Evolutionary conservation across 2,797 vertebrate species (phyloP), one percentile per base, ranked within the genome.

Genomic region (Muscicapa comitata): DNA sequence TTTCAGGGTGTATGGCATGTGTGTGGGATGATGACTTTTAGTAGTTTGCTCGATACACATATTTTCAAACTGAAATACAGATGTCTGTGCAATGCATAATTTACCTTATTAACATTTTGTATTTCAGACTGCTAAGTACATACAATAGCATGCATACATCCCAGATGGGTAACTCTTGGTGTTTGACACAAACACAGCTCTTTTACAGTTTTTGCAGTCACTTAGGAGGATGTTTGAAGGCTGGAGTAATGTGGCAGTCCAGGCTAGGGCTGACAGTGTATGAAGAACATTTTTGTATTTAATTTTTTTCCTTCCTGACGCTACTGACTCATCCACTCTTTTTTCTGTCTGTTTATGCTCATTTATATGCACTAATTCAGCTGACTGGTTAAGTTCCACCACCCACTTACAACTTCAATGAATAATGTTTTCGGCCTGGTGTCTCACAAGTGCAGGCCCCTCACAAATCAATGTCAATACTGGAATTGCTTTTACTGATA

Each of bases 401-500:
- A 87, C 91, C 84, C 83, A 89, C 90, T 94, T 91, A 92, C 43
- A 85, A 72, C 38, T 74, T 71, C 72, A 83, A 57, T 93, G 93
- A 93, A 87, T 87, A 89, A 92, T 91, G 84, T 40, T 87, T 93
- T 25, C 80, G 78, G 75, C 68, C 81, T 0, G 0, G 25, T 68
- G 90, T 92, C 84, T 95, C 85, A 47, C 35, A 83, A 80, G 94
- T 95, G 81, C 92, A 87, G 90, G 78, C 68, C 81, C 65, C 86
- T 94, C 92, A 94, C 93, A 80, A 61, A 93, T 94, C 92, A 91
- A 29, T 93, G 93, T 89, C 91, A 54, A 68, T 96, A 43, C 61
- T 79, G 63, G 75, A 92, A 93, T 91, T 97, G 53, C 83, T 95
- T 95, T 90, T 58, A 57, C 91, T 91, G 95, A 80, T 91, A 91